These are phyloP conservation scores for Cydia fagiglandana DNA, from an alignment of 1,140 invertebrate genomes.

Conservation along the genomic window DNA sequence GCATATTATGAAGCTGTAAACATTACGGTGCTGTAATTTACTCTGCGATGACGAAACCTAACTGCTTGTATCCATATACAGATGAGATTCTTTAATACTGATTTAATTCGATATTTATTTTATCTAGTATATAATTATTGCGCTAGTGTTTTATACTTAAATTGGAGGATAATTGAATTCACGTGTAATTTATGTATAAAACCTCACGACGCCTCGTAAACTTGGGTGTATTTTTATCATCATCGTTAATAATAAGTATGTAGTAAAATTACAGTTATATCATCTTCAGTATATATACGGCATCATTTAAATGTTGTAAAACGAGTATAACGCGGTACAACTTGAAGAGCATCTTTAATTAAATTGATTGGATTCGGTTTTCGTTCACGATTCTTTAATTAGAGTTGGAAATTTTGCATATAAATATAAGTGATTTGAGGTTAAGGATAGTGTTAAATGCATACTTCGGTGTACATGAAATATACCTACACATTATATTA, in stretches of 20 bases:
- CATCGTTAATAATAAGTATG: not conserved
- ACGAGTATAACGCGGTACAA: conserved; percentile 1
- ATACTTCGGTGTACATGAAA: too few relatives aligned
- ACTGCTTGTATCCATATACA: not conserved
- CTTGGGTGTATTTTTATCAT: not conserved
- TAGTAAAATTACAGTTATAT: conserved; percentile 1
- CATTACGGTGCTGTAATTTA: not conserved
- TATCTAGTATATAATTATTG: too few relatives aligned
- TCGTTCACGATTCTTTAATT: conserved; percentile 13
- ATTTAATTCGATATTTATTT: too few relatives aligned
- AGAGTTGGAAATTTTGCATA: not conserved
- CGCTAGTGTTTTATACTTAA: too few relatives aligned
- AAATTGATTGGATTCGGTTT: conserved; percentile 24
- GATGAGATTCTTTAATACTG: too few relatives aligned
- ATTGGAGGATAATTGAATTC: too few relatives aligned
- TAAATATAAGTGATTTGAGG: not conserved
- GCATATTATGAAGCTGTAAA: not conserved
- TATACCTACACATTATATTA: too few relatives aligned
- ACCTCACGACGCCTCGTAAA: not conserved
- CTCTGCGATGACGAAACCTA: not conserved
- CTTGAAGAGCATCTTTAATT: conserved; percentile 17
- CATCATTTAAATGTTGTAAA: conserved; percentile 18
- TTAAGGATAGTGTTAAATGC: not conserved
- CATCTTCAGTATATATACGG: not conserved
- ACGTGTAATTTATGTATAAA: too few relatives aligned